Percentiles rank a stretch among this genome's conserved stretches.
Evolutionary conservation across 2,113 vertebrate genomes (phyloP).

Genomic region (Grallaria varia): DNA sequence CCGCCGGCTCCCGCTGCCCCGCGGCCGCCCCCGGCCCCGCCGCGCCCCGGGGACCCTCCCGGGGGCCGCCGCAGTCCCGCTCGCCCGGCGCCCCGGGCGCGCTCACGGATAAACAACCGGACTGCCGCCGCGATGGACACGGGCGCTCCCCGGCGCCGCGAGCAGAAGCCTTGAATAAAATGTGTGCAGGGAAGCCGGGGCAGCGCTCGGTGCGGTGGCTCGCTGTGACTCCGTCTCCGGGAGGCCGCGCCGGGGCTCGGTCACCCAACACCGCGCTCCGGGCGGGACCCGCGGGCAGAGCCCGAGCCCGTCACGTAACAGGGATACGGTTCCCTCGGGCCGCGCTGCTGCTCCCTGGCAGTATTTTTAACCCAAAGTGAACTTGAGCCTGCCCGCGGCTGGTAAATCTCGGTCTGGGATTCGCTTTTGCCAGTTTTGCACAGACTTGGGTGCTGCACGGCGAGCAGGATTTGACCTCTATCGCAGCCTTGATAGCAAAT

Average conservation of each 20-base stretch:
- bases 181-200: neutral
- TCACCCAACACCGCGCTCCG: constrained; percentile 36
- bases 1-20: neutral
- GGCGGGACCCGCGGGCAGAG: neutral
- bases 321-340: neutral
- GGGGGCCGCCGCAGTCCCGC: neutral
- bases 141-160: constrained; percentile 18
- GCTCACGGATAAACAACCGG: constrained; percentile 37
- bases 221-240: neutral
- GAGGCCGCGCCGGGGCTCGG: neutral
- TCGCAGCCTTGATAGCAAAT: neutral
- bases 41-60: neutral
- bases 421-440: neutral
- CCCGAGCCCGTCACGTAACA: neutral
- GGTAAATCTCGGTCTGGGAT: neutral
- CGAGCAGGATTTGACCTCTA: neutral
- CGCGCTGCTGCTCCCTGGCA: neutral
- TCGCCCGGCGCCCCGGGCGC: neutral
- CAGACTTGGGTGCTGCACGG: neutral
- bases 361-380: constrained; percentile 40
- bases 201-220: constrained; percentile 1
- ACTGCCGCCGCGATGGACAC: constrained; percentile 11
- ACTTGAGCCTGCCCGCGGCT: neutral
- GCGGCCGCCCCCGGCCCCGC: neutral
- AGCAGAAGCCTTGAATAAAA: constrained; percentile 33